phyloP scores from a whole-genome alignment of 37 sponge, comb jelly and placozoan species.

The Cliona cf. orientalis region DNA sequence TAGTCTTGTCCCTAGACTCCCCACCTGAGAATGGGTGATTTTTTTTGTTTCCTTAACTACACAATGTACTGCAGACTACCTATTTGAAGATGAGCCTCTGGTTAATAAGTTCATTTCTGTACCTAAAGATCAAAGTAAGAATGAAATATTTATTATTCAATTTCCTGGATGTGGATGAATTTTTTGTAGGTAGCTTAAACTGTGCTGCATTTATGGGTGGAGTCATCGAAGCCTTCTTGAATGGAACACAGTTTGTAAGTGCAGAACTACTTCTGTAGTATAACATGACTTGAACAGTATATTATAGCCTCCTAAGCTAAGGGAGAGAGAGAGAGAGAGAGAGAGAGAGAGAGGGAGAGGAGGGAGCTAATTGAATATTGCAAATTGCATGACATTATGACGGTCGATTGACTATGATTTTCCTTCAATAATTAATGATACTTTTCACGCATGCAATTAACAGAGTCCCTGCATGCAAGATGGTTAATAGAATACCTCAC shows the following conservation, averaged over 20 bases:
- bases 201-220: conserved; percentile 97
- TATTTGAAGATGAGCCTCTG: conserved; percentile 96
- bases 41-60: neutral
- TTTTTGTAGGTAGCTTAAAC: conserved; percentile 70
- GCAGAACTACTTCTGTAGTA: neutral
- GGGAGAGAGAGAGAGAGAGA: conserved; percentile 54
- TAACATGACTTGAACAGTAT: too few species aligned
- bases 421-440: too few species aligned
- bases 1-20: neutral
- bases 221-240: conserved; percentile 86
- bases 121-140: conserved; percentile 89
- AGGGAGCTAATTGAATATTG: too few species aligned
- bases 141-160: neutral
- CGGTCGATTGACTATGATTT: too few species aligned
- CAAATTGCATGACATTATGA: too few species aligned
- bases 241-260: conserved; percentile 87
- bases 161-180: neutral
- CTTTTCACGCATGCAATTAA: too few species aligned
- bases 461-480: too few species aligned
- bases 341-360: conserved; percentile 51
- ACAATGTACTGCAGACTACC: conserved; percentile 75
- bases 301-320: too few species aligned
- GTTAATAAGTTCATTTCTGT: conserved; percentile 96
- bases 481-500: too few species aligned
- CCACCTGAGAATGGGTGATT: conserved; percentile 9